Evolutionary conservation across 2,797 vertebrate species (phyloP), one percentile per base, ranked within the genome.

Genomic region (Triplophysa yarkandensis): DNA sequence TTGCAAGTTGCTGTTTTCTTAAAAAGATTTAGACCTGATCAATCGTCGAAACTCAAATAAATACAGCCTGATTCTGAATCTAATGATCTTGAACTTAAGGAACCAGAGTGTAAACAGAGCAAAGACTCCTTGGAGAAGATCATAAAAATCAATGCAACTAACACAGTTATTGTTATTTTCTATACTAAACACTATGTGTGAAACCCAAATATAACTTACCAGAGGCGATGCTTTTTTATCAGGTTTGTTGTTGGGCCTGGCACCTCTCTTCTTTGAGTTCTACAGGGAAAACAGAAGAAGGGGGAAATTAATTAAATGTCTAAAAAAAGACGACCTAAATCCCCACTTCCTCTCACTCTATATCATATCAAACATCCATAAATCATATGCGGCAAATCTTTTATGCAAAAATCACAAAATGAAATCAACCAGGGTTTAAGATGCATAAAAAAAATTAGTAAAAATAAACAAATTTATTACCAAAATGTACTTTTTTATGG

Each of bases 261-360:
- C 90, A 16, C 91, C 91, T 85, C 96, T 90, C 87, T 98, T 98
- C 92, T 97, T 98, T 89, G 95, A 89, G 82, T 95, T 97, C 96
- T 98, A 87, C 76, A 85, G 2, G 66, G 34, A 84, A 83, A 81
- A 57, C 85, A 3, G 84, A 52, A 76, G 2, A 34, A 27, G 21
- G 9, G 21, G 30, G 13, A 66, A 66, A 69, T 78, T n/a, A 30
- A 77, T 77, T 61, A 10, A 39, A 60, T 27, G 28, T 41, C 5
- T 60, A 71, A 39, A 60, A 43, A 21, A 65, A 34, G 16, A 61
- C 28, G 16, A 32, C 14, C 39, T 17, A 21, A 57, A 25, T 48
- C 7, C 43, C 4, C 36, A 13, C 36, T 54, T 9, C 44, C 8
- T 13, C 4, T 52, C 32, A 46, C 19, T 19, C 39, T 23, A 77